Evolutionary conservation across 2,888 invertebrate species (phyloP).

Genomic region (Andrena bucephala): DNA sequence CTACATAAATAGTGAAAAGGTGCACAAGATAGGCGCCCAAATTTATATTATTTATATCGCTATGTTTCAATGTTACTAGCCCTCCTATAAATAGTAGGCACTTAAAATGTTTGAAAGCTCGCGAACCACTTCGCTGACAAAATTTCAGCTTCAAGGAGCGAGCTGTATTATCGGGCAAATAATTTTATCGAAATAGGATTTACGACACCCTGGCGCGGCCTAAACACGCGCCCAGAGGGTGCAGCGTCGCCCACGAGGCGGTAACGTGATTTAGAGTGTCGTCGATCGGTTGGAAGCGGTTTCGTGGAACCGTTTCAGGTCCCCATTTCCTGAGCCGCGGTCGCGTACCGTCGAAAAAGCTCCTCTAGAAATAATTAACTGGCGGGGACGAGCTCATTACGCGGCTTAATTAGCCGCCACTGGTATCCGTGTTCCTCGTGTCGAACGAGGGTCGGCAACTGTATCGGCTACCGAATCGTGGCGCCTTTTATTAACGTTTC

Average conservation of each 20-base stretch:
- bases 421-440: conserved; percentile 28
- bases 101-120: too few relatives aligned
- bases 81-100: too few relatives aligned
- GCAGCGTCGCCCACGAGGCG: conserved; percentile 7
- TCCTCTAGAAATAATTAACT: conserved; percentile 76
- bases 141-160: neutral
- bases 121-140: too few relatives aligned
- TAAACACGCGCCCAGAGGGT: neutral
- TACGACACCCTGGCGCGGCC: neutral
- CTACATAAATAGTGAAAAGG: too few relatives aligned
- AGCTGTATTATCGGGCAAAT: neutral
- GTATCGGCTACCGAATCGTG: conserved; percentile 44
- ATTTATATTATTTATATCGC: too few relatives aligned
- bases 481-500: conserved; percentile 18
- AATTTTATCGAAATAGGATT: neutral
- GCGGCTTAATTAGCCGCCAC: conserved; percentile 77
- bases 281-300: conserved; percentile 65
- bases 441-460: conserved; percentile 12
- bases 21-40: too few relatives aligned
- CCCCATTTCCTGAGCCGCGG: conserved; percentile 59
- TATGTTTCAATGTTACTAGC: too few relatives aligned
- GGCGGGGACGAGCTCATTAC: conserved; percentile 78
- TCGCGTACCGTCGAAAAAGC: conserved; percentile 5
- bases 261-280: conserved; percentile 65
- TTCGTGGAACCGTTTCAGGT: conserved; percentile 73